Evolutionary conservation across 35 echinoderm and acorn worm genomes (phyloP), one percentile per base, ranked within the genome.

Genomic region (Ophioderma brevispina): DNA sequence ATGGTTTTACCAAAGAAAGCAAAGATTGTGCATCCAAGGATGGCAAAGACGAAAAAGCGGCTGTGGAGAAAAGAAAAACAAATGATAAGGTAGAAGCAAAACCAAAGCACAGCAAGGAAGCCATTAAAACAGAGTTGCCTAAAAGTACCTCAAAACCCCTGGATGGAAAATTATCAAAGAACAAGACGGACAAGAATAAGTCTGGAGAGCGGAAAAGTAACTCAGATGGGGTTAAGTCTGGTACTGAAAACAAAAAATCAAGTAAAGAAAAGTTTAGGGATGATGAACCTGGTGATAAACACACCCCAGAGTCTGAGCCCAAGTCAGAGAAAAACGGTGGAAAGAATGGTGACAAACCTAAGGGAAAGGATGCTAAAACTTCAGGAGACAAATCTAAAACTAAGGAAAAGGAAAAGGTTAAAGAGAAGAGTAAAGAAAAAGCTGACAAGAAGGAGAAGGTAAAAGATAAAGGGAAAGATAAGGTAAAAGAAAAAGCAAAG

Each of bases 331-430:
- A n/a, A n/a, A n/a, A n/a, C n/a, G 35, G 19, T 38, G 38, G 55
- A 38, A 76, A 21, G 36, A 31, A 21, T 78, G 35, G 31, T 37
- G 79, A 92, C 0, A 92, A 64, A 81, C 33, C 39, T 86, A 32
- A 79, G 21, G 39, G 5, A 0, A 88, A 88, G 43, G 55, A 43
- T 36, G n/a, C n/a, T n/a, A 75, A 88, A 36, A 31, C 34, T 3
- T 40, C 38, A 10, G 30, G 35, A 32, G 70, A 63, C 33, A 94
- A 89, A 81, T 79, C 50, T 25, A 92, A 93, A 34, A 55, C 34
- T 23, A 96, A 96, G 79, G 81, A 91, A 40, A 84, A 78, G 76
- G 86, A 97, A 59, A 96, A 89, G 88, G 85, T 32, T 15, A 87
- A 92, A 33, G 85, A 79, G 1, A 96, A 96, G 40, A 36, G 37